Evolutionary conservation across 1,140 invertebrate genomes (phyloP).

Genomic region (Tribolium castaneum): DNA sequence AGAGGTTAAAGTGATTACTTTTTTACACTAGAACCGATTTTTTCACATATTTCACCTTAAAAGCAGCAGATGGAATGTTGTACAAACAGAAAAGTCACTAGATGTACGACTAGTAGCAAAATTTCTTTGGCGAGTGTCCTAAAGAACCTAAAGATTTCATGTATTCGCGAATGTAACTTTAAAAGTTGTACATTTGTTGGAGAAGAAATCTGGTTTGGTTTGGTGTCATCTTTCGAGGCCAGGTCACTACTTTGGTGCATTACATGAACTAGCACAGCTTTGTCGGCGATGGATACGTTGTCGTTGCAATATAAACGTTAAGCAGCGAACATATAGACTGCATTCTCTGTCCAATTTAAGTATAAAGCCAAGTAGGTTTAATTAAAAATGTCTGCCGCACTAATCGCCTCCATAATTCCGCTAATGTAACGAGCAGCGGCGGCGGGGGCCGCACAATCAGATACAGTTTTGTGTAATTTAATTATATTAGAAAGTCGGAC

Average conservation of each 20-base stretch:
- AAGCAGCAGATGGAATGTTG: too few relatives aligned
- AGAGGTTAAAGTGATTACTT: too few relatives aligned
- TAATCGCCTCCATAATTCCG: conserved; percentile 30
- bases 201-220: background rate
- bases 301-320: background rate
- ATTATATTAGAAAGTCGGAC: conserved; percentile 42
- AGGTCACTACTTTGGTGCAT: background rate
- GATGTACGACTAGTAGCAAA: too few relatives aligned
- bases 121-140: too few relatives aligned
- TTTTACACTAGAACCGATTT: too few relatives aligned
- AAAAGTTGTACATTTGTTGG: background rate
- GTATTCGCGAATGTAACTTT: background rate
- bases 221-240: background rate
- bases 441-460: conserved; percentile 23
- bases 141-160: background rate
- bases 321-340: conserved; percentile 1
- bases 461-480: conserved; percentile 37
- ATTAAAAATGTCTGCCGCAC: conserved; percentile 34
- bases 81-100: too few relatives aligned
- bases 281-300: background rate
- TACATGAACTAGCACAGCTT: background rate
- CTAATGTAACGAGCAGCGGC: conserved; percentile 24
- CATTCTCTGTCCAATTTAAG: background rate
- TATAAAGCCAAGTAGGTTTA: conserved; percentile 19
- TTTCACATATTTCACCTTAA: too few relatives aligned